Conservation (phyloP, 1,140 invertebrate genomes). For the Euschistus heros region DNA sequence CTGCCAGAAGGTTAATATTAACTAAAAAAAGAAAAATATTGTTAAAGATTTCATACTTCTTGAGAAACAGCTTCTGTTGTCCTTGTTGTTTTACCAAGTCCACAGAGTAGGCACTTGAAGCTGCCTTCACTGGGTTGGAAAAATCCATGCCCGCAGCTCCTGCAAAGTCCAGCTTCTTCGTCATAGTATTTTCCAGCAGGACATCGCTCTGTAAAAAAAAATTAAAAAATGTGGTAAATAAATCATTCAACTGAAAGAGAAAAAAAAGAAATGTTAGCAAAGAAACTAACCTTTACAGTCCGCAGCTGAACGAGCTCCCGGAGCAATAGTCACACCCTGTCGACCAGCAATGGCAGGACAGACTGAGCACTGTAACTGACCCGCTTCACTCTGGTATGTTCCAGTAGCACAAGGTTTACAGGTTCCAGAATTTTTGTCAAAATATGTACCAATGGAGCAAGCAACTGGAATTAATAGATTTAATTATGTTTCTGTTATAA, state of each 20-base stretch:
- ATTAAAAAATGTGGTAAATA: not conserved
- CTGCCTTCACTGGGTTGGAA: slow-evolving; percentile 85
- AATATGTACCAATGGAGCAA: slow-evolving; percentile 86
- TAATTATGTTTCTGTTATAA: not conserved
- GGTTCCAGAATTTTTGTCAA: slow-evolving; percentile 56
- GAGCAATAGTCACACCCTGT: slow-evolving; percentile 71
- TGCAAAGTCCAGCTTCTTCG: slow-evolving; percentile 68
- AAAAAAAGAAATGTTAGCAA: not conserved
- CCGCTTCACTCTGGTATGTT: slow-evolving; percentile 87
- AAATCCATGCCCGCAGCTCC: slow-evolving; percentile 87
- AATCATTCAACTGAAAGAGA: not conserved
- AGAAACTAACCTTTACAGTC: slow-evolving; percentile 69
- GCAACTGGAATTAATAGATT: slow-evolving; percentile 55
- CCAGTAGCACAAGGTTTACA: slow-evolving; percentile 80
- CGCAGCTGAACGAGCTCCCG: slow-evolving; percentile 71
- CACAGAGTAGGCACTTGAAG: slow-evolving; percentile 80
- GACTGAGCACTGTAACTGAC: slow-evolving; percentile 73
- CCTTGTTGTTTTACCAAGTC: slow-evolving; percentile 84
- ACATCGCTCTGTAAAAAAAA: slow-evolving; percentile 57
- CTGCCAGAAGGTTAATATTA: too few species aligned
- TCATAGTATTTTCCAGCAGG: slow-evolving; percentile 87
- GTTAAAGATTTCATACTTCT: slow-evolving; percentile 35
- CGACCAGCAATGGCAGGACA: slow-evolving; percentile 81
- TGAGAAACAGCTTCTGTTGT: slow-evolving; percentile 80
- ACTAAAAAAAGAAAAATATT: not conserved